Evolutionary conservation across 2,113 vertebrate species (phyloP), one percentile per base, ranked within the genome.

Genomic region (Hydrochoerus hydrochaeris): DNA sequence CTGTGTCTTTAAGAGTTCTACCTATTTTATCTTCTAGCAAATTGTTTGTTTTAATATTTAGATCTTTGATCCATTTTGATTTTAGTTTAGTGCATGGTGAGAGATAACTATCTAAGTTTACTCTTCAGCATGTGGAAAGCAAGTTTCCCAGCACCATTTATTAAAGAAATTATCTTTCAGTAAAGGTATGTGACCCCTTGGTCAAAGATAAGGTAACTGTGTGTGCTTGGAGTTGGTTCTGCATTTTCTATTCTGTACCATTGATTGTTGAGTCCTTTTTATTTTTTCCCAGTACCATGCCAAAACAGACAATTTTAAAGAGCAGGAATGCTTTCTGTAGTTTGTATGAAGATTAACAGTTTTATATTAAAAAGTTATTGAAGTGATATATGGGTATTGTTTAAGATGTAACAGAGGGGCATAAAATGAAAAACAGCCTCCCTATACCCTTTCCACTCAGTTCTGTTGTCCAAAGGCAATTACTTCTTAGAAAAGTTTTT

Each of bases 341-440:
- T 93, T 95, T 85, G 28, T 81, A 63, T 75, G 32, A 85, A 73
- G 69, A 93, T 67, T 84, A 91, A 77, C 2, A n/a, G 57, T 69
- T 91, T 93, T 83, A 54, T 26, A 75, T 94, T 69, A 19, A 88
- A 90, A 94, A 85, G 26, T 54, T 67, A 52, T 65, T 19, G 69
- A 52, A 93, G 46, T 93, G 32, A 73, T 73, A 26, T 69, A 26
- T 80, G 28, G 35, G 63, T 44, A 65, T 88, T 69, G n/a, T 85
- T 81, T 46, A 86, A 93, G 90, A 85, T 58, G 32, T 73, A 28
- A 67, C 41, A 60, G 63, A 90, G 82, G 30, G 20, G 35, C 38
- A 57, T 62, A 0, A 54, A 58, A 73, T 62, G 60, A n/a, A 90
- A 93, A 83, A 49, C 24, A 86, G 2, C 67, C 17, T 83, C 2